Base-by-base conservation (phyloP, 2,888 invertebrate species). In the Scelioninae gen. 1 region DNA sequence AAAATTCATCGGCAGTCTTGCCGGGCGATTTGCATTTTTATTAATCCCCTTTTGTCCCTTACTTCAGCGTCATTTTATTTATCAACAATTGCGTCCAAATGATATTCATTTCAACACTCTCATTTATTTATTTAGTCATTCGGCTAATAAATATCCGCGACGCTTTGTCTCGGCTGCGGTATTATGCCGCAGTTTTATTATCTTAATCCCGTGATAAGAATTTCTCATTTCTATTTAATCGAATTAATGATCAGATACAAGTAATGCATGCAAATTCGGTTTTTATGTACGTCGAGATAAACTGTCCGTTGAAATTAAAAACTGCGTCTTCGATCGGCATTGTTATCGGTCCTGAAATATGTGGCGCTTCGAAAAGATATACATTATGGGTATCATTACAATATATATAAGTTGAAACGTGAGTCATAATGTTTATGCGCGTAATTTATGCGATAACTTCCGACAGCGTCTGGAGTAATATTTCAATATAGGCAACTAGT, bases 11-110 rank as follows among this genome's bases (percentile, higher is more conserved):
- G 77, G 51, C 76, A 63, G 71, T 62, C 72, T 76, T 77, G 13
- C 51, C 69, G 69, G 63, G 5, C 55, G 58, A 84, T 84, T 80
- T 84, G 83, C 80, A 81, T 80, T 84, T 84, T 84, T 84, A 84
- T 83, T 81, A 83, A 83, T 83, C 80, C 63, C 65, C 71, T 56
- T 71, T 66, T 72, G 66, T 76, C 76, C 45, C 49, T 56, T 13
- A 16, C 10, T 45, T 40, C 40, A 9, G 7, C 69, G 56, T 55
- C 60, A 77, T 62, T 77, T 72, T 77, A 78, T 74, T 82, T 78
- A 78, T 77, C 82, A 75, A 81, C 75, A 60, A 68, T 74, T 49
- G 68, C 51, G 55, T 10, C 40, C 31, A 51, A 77, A 63, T 74
- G 68, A 75, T 75, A 53, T 65, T 49, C 68, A 47, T 62, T 74